phyloP scores from a whole-genome alignment of 1,140 invertebrate species.

The Octopus bimaculoides region DNA sequence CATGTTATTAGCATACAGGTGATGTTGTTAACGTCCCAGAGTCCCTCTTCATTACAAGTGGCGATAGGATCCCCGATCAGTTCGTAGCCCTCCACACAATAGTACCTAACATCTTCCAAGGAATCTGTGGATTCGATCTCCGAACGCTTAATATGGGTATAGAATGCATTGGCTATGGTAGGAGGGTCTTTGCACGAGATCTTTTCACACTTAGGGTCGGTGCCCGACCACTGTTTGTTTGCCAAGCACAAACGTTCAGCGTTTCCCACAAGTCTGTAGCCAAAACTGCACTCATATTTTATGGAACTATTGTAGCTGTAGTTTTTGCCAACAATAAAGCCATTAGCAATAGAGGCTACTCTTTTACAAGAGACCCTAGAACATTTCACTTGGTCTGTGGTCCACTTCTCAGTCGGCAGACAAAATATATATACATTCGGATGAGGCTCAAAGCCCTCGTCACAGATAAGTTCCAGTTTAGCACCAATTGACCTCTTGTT shows the following conservation, averaged over 20 bases:
- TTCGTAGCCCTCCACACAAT: background rate
- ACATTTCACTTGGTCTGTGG: background rate
- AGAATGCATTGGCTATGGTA: background rate
- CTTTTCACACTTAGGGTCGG: background rate
- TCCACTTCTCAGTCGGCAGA: background rate
- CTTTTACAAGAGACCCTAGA: background rate
- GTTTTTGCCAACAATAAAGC: background rate
- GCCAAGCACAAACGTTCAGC: background rate
- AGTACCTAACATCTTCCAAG: background rate
- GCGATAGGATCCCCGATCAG: background rate
- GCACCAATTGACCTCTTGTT: too few species aligned
- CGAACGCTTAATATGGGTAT: background rate
- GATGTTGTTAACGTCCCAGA: constrained; percentile 15
- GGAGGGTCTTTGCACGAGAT: background rate
- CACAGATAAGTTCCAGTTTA: background rate
- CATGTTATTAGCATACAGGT: constrained; percentile 21
- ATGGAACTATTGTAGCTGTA: background rate
- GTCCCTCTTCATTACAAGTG: constrained; percentile 18
- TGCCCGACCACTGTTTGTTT: background rate
- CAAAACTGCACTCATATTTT: background rate
- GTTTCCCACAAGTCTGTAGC: background rate
- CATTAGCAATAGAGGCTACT: background rate
- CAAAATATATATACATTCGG: background rate
- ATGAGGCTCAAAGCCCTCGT: background rate
- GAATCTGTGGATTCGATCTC: background rate